Evolutionary conservation across 2,888 invertebrate species (phyloP), one percentile per base, ranked within the genome.

Genomic region (Calameuta pallipes): DNA sequence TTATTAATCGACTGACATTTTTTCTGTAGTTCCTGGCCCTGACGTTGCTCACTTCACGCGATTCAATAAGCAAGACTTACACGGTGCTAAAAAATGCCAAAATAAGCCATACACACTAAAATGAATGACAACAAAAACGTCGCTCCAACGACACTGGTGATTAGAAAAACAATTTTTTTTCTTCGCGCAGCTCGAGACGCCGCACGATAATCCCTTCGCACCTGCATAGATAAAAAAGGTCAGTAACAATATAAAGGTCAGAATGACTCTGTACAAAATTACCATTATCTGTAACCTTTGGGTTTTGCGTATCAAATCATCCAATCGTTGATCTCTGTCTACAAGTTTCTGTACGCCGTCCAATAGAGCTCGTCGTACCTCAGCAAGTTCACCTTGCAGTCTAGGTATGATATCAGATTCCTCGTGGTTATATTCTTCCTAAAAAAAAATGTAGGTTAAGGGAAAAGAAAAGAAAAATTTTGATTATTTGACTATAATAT

Each of bases 221-320:
- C 80, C 88, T 87, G 81, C 30, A 37, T 76, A 76, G 11, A 80
- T 4, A 75, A 74, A 30, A 11, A 11, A 73, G 13, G 11, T 3
- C n/a, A 56, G 33, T 35, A 31, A 69, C 9, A 76, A 13, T 34
- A 23, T 31, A 12, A 71, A 31, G 11, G 11, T 1, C 15, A 15
- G 12, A 15, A 11, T 34, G 1, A 13, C 3, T 15, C 0, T 0
- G 30, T 71, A 31, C 31, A 34, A n/a, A 41, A 74, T 79, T 84
- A 89, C 89, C 87, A 81, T 86, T 69, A 88, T 86, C 77, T 88
- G 83, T 73, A 89, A 80, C n/a, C 80, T 83, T 74, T 89, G 85
- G 0, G 88, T 86, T 76, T 88, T 89, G 75, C 81, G 83, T 0
- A 87, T 82, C 4, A 89, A 82, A 12, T 88, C 89, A n/a, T 89